Evolutionary conservation across 2,888 invertebrate genomes (phyloP), one percentile per base, ranked within the genome.

Genomic region (Sminthurides aquaticus): DNA sequence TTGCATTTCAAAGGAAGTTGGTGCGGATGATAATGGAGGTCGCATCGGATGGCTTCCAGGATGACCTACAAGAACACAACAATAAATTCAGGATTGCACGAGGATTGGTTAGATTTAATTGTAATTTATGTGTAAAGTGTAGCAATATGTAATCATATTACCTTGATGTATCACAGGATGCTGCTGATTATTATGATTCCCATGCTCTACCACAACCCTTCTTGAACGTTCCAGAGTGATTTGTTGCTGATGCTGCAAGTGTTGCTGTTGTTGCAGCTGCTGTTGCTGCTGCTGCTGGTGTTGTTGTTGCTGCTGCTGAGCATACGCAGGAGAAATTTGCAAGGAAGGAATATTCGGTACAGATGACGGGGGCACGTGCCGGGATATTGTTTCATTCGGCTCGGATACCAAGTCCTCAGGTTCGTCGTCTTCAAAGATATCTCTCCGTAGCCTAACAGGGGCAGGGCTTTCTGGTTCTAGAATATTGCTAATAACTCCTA

Each of bases 381-480:
- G 48, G n/a, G n/a, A n/a, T n/a, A n/a, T n/a, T n/a, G n/a, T n/a
- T n/a, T n/a, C n/a, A n/a, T n/a, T n/a, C n/a, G n/a, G n/a, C n/a
- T n/a, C n/a, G n/a, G n/a, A n/a, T n/a, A n/a, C n/a, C n/a, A n/a
- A n/a, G n/a, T n/a, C n/a, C n/a, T n/a, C n/a, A n/a, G n/a, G 52
- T 52, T 52, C 52, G 5, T 52, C 52, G 5, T 52, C 52, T 52
- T 52, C 52, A 20, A 52, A 52, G 5, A 29, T 58, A 24, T 62
- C 56, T 3, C 20, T 2, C 1, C 48, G 59, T 2, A 54, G 22
- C 24, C 34, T 28, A 1, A 60, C 34, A 15, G 73, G 73, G 25
- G 63, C 72, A 1, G 74, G 74, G 59, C 71, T 72, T 48, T 71
- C 72, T 1, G 74, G 74, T 55, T 74, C 74, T 11, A 71, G 54